Conservation (phyloP, 2,888 invertebrate species). For the Scaptomyza reducta region DNA sequence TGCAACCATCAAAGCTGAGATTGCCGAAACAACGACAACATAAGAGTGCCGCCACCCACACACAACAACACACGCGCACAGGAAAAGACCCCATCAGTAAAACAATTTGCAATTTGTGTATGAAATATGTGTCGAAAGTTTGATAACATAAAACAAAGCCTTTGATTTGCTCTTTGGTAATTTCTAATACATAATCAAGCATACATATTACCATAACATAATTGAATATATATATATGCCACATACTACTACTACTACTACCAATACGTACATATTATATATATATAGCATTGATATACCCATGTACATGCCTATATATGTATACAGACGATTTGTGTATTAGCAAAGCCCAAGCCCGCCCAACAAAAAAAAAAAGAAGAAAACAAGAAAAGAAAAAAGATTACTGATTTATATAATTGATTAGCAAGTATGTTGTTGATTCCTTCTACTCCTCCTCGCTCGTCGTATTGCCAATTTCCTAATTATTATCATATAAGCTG, state of each 20-base stretch:
- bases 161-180: constrained; percentile 71
- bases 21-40: constrained; percentile 66
- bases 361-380: no score
- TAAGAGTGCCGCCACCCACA: constrained; percentile 23
- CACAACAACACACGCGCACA: constrained; percentile 25
- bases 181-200: constrained; percentile 63
- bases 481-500: constrained; percentile 54
- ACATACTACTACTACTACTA: constrained; percentile 28
- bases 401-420: constrained; percentile 15
- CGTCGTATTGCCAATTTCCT: constrained; percentile 80
- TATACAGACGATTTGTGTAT: constrained; percentile 76
- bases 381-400: constrained; percentile 35
- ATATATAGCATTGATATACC: constrained; percentile 22
- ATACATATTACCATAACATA: constrained; percentile 59
- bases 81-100: constrained; percentile 34
- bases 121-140: constrained; percentile 45
- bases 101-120: constrained; percentile 50
- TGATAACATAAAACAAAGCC: constrained; percentile 55
- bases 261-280: constrained; percentile 34
- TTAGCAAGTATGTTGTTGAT: constrained; percentile 62
- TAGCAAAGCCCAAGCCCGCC: constrained; percentile 71
- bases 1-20: constrained; percentile 58
- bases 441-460: constrained; percentile 75
- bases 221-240: constrained; percentile 56
- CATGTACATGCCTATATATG: constrained; percentile 40